Conservation (phyloP, 2,888 invertebrate genomes). For the Trissoscelio sp. region DNA sequence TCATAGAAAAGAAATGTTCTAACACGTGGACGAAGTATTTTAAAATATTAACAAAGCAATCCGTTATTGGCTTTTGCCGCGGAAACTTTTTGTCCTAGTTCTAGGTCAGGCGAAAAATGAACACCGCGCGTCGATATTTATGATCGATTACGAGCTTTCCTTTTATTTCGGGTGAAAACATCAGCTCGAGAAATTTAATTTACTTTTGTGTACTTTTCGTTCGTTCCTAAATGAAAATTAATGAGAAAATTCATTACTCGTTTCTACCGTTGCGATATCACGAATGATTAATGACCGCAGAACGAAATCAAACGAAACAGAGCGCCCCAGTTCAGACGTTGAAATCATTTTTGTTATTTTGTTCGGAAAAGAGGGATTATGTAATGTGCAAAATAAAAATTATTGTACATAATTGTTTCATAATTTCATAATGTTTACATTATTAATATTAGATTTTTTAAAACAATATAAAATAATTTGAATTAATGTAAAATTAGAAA, state of each 20-base stretch:
- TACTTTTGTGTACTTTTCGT: not conserved
- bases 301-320: not conserved
- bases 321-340: not conserved
- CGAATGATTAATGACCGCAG: slow-evolving; percentile 5
- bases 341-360: not conserved
- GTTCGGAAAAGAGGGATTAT: too few relatives aligned
- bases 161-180: not conserved
- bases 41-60: slow-evolving; percentile 28
- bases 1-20: slow-evolving; percentile 3
- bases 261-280: not conserved
- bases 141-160: not conserved
- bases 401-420: too few relatives aligned
- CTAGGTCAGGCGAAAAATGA: slow-evolving; percentile 34
- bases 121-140: slow-evolving; percentile 7
- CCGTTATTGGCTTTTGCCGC: slow-evolving; percentile 11
- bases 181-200: slow-evolving; percentile 10
- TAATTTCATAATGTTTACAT: too few relatives aligned
- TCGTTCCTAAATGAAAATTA: not conserved
- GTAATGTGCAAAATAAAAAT: too few relatives aligned
- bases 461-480: too few relatives aligned
- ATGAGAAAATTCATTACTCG: slow-evolving; percentile 1
- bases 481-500: too few relatives aligned
- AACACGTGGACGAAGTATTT: slow-evolving; percentile 20
- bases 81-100: slow-evolving; percentile 3
- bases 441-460: too few relatives aligned